Conservation (phyloP, 2,888 invertebrate genomes). For the Pseudococcus jackbeardsleyi region DNA sequence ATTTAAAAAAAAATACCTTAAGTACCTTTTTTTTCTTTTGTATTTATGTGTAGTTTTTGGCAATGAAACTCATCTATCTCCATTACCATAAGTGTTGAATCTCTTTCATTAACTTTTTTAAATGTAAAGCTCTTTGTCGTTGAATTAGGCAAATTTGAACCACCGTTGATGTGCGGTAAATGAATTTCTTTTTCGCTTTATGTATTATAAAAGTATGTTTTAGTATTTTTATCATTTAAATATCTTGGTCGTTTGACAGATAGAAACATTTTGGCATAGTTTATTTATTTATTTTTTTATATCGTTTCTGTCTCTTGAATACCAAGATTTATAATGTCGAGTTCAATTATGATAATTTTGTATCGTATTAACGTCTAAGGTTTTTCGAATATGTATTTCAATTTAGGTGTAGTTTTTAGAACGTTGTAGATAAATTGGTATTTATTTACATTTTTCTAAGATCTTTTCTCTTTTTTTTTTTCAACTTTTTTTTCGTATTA, state of each 20-base stretch:
- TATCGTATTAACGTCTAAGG: slow-evolving; percentile 36
- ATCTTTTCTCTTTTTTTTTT: slow-evolving; percentile 5
- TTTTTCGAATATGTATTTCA: slow-evolving; percentile 36
- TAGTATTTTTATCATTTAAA: slow-evolving; percentile 48
- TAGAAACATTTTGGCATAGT: slow-evolving; percentile 61
- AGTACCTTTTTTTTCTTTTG: slow-evolving; percentile 51
- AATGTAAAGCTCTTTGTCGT: slow-evolving; percentile 40
- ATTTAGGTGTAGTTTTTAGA: slow-evolving; percentile 19
- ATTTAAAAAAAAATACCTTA: slow-evolving; percentile 55
- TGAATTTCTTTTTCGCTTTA: slow-evolving; percentile 13
- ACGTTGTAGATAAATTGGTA: slow-evolving; percentile 24
- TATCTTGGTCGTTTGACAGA: slow-evolving; percentile 59
- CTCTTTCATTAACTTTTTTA: slow-evolving; percentile 34
- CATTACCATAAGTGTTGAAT: slow-evolving; percentile 55
- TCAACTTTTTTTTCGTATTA: background rate
- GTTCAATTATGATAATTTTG: slow-evolving; percentile 50
- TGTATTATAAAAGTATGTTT: slow-evolving; percentile 51
- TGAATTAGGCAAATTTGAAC: slow-evolving; percentile 48
- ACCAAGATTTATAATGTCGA: slow-evolving; percentile 53
- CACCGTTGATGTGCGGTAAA: slow-evolving; percentile 45
- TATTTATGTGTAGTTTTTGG: slow-evolving; percentile 45
- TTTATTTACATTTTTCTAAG: slow-evolving; percentile 43
- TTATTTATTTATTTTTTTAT: slow-evolving; percentile 56
- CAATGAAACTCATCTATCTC: slow-evolving; percentile 41
- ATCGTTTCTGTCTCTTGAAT: slow-evolving; percentile 64